These are phyloP conservation scores for Labeo rohita DNA, from an alignment of 2,113 vertebrate genomes.

Conservation along the genomic window DNA sequence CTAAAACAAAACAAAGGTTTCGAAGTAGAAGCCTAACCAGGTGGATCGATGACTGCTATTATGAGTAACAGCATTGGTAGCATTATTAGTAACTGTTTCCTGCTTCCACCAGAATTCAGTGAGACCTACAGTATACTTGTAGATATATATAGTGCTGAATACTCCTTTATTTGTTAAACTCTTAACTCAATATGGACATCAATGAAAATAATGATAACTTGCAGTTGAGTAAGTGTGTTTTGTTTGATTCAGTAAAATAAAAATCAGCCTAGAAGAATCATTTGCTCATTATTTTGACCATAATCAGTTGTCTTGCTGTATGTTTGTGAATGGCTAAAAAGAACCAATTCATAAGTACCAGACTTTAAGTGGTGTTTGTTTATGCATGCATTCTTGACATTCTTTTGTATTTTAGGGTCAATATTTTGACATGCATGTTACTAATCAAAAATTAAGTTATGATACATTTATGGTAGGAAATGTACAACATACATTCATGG, in stretches of 20 bases:
- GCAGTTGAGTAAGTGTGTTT: background rate
- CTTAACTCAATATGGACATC: background rate
- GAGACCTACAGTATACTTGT: background rate
- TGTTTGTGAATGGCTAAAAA: background rate
- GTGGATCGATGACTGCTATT: background rate
- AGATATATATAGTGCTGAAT: background rate
- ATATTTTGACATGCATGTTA: too few species aligned
- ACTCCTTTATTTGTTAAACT: background rate
- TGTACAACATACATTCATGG: too few species aligned
- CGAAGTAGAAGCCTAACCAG: background rate
- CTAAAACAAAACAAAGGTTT: slow-evolving; percentile 10
- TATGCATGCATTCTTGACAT: background rate
- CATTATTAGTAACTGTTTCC: background rate
- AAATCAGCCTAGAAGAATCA: background rate
- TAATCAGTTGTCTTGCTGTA: background rate
- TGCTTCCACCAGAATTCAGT: background rate
- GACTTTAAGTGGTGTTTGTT: background rate
- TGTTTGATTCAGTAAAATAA: background rate
- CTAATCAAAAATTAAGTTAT: too few species aligned
- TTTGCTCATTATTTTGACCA: background rate
- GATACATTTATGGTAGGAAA: too few species aligned
- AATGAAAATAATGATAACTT: background rate
- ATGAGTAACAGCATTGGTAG: background rate
- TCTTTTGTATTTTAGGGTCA: too few species aligned
- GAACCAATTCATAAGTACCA: background rate